Conservation (phyloP, 1,140 invertebrate species). For the Zaprionus capensis region DNA sequence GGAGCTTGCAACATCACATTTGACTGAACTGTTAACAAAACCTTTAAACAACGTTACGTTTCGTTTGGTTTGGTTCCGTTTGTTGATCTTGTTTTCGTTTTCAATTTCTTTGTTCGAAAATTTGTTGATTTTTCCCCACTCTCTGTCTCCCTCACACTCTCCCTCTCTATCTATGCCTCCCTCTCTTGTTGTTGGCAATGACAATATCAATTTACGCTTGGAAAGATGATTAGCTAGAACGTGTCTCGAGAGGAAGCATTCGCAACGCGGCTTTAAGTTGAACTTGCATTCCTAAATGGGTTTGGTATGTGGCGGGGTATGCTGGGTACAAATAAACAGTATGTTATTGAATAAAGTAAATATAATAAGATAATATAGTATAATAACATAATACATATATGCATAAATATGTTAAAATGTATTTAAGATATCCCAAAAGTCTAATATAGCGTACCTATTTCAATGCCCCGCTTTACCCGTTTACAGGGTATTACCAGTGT, state of each 20-base stretch:
- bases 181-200: constrained; percentile 24
- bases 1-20: constrained; percentile 24
- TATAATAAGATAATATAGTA: no score
- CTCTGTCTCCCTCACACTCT: not conserved
- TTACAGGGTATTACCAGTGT: not conserved
- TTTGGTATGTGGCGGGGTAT: not conserved
- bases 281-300: not conserved
- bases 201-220: constrained; percentile 23
- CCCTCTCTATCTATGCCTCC: not conserved
- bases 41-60: constrained; percentile 40
- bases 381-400: not conserved
- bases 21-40: constrained; percentile 49
- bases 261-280: not conserved
- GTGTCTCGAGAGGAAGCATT: not conserved
- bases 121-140: constrained; percentile 8
- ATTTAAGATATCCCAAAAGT: not conserved
- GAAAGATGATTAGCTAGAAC: constrained; percentile 14
- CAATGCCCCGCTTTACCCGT: not conserved
- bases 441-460: not conserved
- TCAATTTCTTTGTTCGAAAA: not conserved
- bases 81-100: constrained; percentile 28
- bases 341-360: not conserved
- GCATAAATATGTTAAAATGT: not conserved
- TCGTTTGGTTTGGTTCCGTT: constrained; percentile 1
- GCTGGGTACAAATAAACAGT: not conserved